Evolutionary conservation across 2,888 invertebrate species (phyloP), one percentile per base, ranked within the genome.

Genomic region (Coleophora deauratella): DNA sequence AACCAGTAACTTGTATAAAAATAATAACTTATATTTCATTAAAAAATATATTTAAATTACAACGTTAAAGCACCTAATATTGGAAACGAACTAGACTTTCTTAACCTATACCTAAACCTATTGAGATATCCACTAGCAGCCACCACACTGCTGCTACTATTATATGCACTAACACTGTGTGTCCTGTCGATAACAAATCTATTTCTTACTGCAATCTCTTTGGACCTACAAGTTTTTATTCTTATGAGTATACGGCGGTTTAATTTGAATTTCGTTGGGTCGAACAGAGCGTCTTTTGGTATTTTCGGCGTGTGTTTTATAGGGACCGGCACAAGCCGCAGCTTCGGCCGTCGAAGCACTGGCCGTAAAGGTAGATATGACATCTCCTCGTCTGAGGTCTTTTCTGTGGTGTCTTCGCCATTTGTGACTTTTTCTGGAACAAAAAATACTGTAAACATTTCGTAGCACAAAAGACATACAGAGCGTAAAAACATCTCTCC

Each of bases 81-180:
- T 59, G 85, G 81, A 67, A 75, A 72, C 33, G 62, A 49, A 47
- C 51, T 64, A 40, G 57, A 46, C 46, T 71, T 68, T 35, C 64
- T 73, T 45, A 76, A 44, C 58, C 62, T 81, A 62, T 74, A 85
- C 58, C 64, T 81, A 70, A 86, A 86, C 44, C 84, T 74, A 57
- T 77, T 66, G 34, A 86, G 58, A 2, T 75, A 48, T 27, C 84
- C 84, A 38, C 72, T 72, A 0, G 81, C 84, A 0, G 76, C 60
- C 0, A 75, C 58, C 0, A 72, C 72, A 8, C 62, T 63, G 1
- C 40, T 49, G 40, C 44, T 46, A 3, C 37, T 14, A 9, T 34
- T 35, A 33, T 44, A 53, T 42, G 50, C 48, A 47, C 37, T 51
- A 36, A 14, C n/a, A 12, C 45, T 43, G 45, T 52, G 44, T 44